Evolutionary conservation across 92 coral and sea anemone genomes (phyloP).

Genomic region (Pocillopora grandis): DNA sequence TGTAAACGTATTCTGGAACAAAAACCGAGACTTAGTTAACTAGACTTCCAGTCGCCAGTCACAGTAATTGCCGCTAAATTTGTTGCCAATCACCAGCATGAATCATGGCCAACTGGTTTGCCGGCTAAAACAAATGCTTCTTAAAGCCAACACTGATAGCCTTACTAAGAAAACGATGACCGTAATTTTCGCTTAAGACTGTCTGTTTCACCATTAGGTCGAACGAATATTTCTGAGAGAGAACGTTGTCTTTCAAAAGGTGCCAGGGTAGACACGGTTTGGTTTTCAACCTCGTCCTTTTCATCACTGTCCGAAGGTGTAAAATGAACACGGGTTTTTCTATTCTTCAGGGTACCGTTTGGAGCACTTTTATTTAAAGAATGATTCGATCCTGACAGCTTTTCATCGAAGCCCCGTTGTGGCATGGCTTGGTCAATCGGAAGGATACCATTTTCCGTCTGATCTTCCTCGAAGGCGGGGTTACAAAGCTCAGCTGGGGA

Average conservation of each 20-base stretch:
- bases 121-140: neutral
- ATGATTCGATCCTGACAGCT: neutral
- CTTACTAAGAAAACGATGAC: constrained; percentile 6
- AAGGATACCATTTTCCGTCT: constrained; percentile 12
- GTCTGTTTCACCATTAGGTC: constrained; percentile 9
- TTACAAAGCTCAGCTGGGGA: constrained; percentile 39
- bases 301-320: neutral
- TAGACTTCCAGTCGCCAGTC: too few species aligned
- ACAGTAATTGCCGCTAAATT: neutral
- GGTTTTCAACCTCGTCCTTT: neutral
- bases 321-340: constrained; percentile 26
- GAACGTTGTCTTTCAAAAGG: constrained; percentile 32
- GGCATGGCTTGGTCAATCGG: constrained; percentile 18
- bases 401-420: constrained; percentile 1
- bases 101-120: too few species aligned
- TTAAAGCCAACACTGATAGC: neutral
- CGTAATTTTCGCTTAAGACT: constrained; percentile 18
- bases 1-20: too few species aligned
- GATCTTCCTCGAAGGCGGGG: constrained; percentile 34
- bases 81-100: neutral
- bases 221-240: constrained; percentile 22
- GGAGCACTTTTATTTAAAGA: constrained; percentile 10
- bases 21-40: too few species aligned
- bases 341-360: constrained; percentile 3
- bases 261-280: neutral